phyloP scores from a whole-genome alignment of 2,113 vertebrate species.

The Passer montanus region DNA sequence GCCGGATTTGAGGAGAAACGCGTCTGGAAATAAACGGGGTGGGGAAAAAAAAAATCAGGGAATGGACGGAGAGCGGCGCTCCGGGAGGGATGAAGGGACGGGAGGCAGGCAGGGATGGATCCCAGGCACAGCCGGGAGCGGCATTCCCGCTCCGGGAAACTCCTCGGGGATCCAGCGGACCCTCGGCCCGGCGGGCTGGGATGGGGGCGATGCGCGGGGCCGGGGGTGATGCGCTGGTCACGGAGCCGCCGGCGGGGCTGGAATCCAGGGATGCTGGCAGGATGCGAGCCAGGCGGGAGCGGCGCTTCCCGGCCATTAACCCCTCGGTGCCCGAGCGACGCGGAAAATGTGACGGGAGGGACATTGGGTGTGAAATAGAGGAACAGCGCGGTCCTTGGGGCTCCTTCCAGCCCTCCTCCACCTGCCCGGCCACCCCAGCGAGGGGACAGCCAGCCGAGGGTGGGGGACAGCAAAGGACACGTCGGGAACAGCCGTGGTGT shows the following conservation, averaged over 20 bases:
- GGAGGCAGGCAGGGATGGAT: not conserved
- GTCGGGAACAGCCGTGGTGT: not conserved
- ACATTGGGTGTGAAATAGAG: not conserved
- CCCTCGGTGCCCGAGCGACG: not conserved
- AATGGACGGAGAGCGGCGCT: not conserved
- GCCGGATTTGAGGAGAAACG: not conserved
- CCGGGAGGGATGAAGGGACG: not conserved
- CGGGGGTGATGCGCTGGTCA: not conserved
- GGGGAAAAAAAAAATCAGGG: not conserved
- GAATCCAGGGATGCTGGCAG: not conserved
- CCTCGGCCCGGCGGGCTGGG: accelerated
- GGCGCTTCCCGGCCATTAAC: not conserved
- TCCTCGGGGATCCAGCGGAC: not conserved
- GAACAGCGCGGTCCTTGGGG: not conserved
- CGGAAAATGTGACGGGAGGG: not conserved
- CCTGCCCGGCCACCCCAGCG: not conserved
- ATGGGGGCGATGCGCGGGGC: not conserved
- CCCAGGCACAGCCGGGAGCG: not conserved
- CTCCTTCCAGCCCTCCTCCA: not conserved
- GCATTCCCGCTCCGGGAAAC: not conserved
- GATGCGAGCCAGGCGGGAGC: not conserved
- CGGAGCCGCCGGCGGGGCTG: not conserved
- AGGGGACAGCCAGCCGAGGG: not conserved
- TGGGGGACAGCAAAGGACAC: not conserved
- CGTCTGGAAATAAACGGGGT: not conserved